phyloP scores from a whole-genome alignment of 2,797 vertebrate species.

The Anomalospiza imberbis region DNA sequence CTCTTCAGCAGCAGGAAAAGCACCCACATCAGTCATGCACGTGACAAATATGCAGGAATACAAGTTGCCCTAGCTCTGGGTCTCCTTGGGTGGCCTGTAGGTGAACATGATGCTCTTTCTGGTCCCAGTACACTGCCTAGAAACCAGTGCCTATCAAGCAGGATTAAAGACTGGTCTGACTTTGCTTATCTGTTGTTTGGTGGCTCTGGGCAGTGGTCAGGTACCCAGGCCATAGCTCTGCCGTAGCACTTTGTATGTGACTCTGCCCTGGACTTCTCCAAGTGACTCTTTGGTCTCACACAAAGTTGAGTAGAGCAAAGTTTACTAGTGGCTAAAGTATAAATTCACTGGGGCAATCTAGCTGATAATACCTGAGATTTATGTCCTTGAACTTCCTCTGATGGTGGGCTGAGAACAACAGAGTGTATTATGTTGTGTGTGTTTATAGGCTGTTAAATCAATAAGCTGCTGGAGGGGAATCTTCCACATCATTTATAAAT shows the following conservation, averaged over 20 bases:
- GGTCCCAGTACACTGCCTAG: neutral
- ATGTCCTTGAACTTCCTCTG: neutral
- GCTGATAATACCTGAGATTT: neutral
- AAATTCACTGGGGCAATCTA: neutral
- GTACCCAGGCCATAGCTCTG: neutral
- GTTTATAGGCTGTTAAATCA: constrained; percentile 31
- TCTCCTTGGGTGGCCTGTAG: neutral
- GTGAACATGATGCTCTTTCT: neutral
- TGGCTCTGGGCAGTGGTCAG: neutral
- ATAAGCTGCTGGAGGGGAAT: constrained; percentile 45
- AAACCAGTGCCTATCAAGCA: neutral
- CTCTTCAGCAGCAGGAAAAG: neutral
- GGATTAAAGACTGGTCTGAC: neutral
- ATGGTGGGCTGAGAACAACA: neutral
- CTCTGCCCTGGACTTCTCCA: neutral
- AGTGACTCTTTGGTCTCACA: neutral
- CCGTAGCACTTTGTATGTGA: neutral
- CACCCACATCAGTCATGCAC: neutral
- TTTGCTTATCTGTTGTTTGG: neutral
- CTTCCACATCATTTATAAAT: constrained; percentile 50
- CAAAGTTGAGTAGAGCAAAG: neutral
- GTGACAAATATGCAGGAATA: neutral
- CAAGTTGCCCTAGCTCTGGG: constrained; percentile 1
- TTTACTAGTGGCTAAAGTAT: neutral
- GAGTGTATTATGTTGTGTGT: neutral